Base-by-base conservation (phyloP, 2,113 vertebrate species). In the Eleginops maclovinus region DNA sequence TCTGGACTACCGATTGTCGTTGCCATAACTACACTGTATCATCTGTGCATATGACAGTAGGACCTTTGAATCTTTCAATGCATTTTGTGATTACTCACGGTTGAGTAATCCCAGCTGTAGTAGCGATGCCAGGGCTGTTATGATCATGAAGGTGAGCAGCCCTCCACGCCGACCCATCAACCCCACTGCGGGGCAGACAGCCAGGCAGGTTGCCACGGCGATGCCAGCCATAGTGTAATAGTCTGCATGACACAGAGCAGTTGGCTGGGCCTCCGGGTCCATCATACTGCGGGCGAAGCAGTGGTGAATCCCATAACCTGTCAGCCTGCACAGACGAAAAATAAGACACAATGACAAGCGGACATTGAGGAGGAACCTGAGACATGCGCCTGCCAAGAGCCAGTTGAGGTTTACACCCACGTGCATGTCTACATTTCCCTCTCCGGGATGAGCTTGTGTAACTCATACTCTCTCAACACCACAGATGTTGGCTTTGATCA, bases 211-310 rank as follows among this genome's bases (percentile, higher is more conserved):
- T 0, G 96, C 96, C 91, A 99, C 93, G 0, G 98, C 96, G 5
- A 99, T 98, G 76, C 97, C 96, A 0, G 97, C 98, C 94, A 97
- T 96, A 41, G 96, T 96, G 85, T 96, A 99, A 81, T 99, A 99
- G 88, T 98, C 96, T 0, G 96, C 95, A 0, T 96, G 95, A 68
- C 97, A 96, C 17, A 96, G 81, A 0, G 95, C 94, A 26, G 95
- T 95, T 82, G 96, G 96, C 5, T 93, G 94, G 67, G 96, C 96
- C 0, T 97, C 97, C 0, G 96, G 96, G 77, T 95, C 95, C 96
- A 97, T 95, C 96, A 99, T 96, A 47, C 97, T 99, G 79, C 97
- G 96, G 0, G 97, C 97, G 85, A 99, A 99, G 76, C 98, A 99
- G 93, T 99, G 97, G 91, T 99, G 98, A 89, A 99, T 99, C 51